Base-by-base conservation (phyloP, 2,797 vertebrate species). In the Gila robusta region DNA sequence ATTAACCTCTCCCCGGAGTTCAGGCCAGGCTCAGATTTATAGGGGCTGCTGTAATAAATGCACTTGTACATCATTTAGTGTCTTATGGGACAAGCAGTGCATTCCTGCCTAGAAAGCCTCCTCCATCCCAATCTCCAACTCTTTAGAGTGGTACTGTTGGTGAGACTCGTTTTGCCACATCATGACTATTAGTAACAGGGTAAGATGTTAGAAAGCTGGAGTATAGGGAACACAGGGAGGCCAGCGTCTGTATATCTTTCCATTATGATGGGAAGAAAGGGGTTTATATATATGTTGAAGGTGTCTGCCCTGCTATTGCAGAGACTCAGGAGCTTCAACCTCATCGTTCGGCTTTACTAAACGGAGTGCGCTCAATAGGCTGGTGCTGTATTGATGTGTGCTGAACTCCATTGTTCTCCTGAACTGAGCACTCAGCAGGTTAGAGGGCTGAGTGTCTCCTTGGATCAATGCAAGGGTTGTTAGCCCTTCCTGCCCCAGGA, bases 1-100 rank as follows among this genome's bases (percentile, higher is more conserved):
- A 96, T 96, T 96, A 96, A 96, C 95, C 95, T 96, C 95, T 96
- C 95, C 95, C 95, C 91, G 93, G 96, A 96, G 96, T 96, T 96
- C 94, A 95, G 93, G 91, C 94, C 94, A 93, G 93, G 94, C 95
- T 94, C 93, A 96, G 95, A 96, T 96, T 96, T 96, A 96, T 96
- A 94, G 93, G 92, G 93, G 93, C 93, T 92, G 89, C 93, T 93
- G 94, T 96, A 95, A 96, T 96, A 96, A 96, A 96, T 96, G 94
- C 92, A 93, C 95, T 94, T 96, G 94, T 95, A 94, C 95, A 96
- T 96, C 96, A 95, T 96, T 96, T 96, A 95, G 94, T 91, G 94
- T 95, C 95, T 95, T 93, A 62, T 88, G 95, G 95, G 95, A 96
- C 94, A 93, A 93, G 92, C 92, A 90, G 88, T 88, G 90, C 89